phyloP scores from a whole-genome alignment of 2,113 vertebrate species.

The Okapia johnstoni region DNA sequence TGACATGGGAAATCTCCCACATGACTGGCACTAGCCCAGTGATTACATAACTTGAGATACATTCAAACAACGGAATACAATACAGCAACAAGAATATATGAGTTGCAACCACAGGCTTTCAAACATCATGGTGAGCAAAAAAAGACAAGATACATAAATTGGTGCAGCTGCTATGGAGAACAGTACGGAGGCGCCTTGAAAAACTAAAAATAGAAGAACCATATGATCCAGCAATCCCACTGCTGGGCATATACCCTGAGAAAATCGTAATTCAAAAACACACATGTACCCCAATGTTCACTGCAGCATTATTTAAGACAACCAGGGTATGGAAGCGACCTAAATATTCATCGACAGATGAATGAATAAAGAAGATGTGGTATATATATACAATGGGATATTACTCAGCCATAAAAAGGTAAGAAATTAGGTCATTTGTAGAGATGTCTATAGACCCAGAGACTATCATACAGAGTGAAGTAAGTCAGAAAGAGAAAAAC shows the following conservation, averaged over 20 bases:
- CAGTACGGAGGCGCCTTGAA: not conserved
- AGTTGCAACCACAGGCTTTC: not conserved
- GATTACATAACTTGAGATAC: not conserved
- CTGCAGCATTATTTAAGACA: not conserved
- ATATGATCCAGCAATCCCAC: not conserved
- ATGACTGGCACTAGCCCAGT: not conserved
- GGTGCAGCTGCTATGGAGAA: not conserved
- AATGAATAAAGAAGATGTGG: not conserved
- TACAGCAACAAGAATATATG: not conserved
- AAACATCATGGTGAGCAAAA: not conserved
- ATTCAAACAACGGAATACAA: not conserved
- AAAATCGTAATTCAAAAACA: not conserved
- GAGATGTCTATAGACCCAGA: not conserved
- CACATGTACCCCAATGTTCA: not conserved
- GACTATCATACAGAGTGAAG: not conserved
- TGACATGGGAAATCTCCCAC: not conserved
- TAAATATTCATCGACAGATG: not conserved
- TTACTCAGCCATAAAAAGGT: not conserved
- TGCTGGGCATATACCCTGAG: not conserved
- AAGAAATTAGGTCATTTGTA: not conserved
- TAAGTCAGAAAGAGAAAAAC: not conserved
- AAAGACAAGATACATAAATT: not conserved
- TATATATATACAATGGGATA: not conserved
- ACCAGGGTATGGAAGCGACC: not conserved
- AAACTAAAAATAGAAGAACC: not conserved